A percentile compares a stretch with the other conserved stretches of the same genome.
These are phyloP conservation scores for Zygothrica quintamaculata DNA, from an alignment of 2,888 invertebrate genomes.

Conservation along the genomic window DNA sequence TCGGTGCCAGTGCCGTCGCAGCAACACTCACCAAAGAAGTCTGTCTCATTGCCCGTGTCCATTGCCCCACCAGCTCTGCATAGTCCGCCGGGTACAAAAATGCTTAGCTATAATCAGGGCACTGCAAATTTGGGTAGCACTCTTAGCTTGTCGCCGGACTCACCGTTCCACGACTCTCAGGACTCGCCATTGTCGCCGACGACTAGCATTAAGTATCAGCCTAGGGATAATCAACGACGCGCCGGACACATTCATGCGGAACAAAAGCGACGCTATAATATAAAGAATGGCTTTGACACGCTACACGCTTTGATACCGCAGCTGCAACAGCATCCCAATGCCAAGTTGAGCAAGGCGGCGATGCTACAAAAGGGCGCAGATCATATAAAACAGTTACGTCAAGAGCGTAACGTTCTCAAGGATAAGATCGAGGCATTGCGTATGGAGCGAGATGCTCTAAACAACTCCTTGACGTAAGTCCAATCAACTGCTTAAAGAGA, in stretches of 20 bases:
- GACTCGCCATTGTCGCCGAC: conserved; percentile 87
- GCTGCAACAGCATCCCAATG: conserved; percentile 94
- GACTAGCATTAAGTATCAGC: conserved; percentile 84
- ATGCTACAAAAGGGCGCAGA: conserved; percentile 99
- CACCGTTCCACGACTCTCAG: conserved; percentile 82
- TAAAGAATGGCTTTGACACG: conserved; percentile 98
- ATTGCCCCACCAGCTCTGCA: conserved; percentile 73
- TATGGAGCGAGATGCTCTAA: conserved; percentile 95
- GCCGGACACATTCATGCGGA: conserved; percentile 97
- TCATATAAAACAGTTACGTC: conserved; percentile 94
- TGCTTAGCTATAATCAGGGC: conserved; percentile 77
- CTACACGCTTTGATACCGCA: conserved; percentile 96
- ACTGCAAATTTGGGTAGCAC: conserved; percentile 51
- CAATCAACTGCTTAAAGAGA: background rate
- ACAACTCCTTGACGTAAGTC: conserved; percentile 93
- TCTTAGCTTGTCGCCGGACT: conserved; percentile 82
- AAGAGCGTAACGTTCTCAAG: conserved; percentile 93
- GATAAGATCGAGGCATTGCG: conserved; percentile 95
- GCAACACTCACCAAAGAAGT: conserved; percentile 83
- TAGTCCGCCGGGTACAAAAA: conserved; percentile 76
- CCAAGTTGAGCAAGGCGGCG: conserved; percentile 97
- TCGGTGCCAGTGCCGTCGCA: conserved; percentile 57
- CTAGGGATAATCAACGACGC: conserved; percentile 88
- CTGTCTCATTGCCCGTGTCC: conserved; percentile 81
- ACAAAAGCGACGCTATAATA: conserved; percentile 97